Base-by-base conservation (phyloP, 2,113 vertebrate genomes). In the Python bivittatus region DNA sequence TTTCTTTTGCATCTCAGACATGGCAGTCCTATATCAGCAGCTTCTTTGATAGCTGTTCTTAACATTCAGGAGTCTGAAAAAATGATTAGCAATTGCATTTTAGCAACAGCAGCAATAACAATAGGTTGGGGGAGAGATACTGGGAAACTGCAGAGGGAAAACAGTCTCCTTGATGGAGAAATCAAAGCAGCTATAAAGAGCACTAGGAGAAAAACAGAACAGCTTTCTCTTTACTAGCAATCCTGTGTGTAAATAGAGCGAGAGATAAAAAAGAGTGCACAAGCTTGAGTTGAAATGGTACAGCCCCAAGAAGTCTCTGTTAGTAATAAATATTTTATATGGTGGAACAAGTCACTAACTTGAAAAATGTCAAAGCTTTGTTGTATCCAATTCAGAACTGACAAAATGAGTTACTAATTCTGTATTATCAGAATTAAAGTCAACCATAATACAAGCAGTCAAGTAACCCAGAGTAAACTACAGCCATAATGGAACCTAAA, bases 331-430 rank as follows among this genome's bases (percentile, higher is more conserved):
- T 79, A 42, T 9, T 42, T 79, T 42, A 79, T 33, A 9, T 79
- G 33, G 33, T 79, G 3, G 72, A 79, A 38, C 7, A 42, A 42
- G 20, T 33, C n/a, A 53, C 20, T 33, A 88, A 42, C 22, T 38
- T 53, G 48, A 85, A 91, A 91, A 61, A 85, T 79, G 22, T 79
- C 56, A 48, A 95, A n/a, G 84, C n/a, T 44, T 72, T 38, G 3
- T n/a, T 60, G 42, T 1, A 0, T 64, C 61, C 44, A 60, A 23
- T 58, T 93, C 60, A 92, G 93, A 93, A 85, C 72, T 48, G 83
- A 57, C 54, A n/a, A 93, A 86, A 54, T n/a, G 53, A 17, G 52
- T 10, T 93, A 90, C 10, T 20, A 8, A 22, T 1, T 58, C 44
- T 52, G 25, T 56, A 6, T n/a, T n/a, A 29, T 15, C 85, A 56